phyloP scores from a whole-genome alignment of 2,113 vertebrate genomes.

The Serinus canaria region DNA sequence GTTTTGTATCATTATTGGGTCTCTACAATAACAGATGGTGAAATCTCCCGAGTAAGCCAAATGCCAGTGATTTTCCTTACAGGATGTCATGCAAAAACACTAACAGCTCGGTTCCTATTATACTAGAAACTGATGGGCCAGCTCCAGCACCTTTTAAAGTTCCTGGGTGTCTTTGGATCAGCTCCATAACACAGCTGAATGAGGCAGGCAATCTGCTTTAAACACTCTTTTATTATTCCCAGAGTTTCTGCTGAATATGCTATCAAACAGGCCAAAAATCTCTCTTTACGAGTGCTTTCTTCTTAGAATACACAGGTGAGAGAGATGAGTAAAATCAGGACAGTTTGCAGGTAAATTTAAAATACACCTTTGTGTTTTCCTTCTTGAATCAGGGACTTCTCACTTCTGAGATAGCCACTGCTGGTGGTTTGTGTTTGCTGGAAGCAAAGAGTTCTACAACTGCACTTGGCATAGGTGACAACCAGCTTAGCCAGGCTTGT shows the following conservation, averaged over 20 bases:
- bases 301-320: background rate
- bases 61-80: slow-evolving; percentile 21
- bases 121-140: background rate
- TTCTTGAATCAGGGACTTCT: background rate
- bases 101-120: background rate
- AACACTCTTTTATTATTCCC: background rate
- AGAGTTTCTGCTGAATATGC: background rate
- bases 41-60: slow-evolving; percentile 51
- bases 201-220: background rate
- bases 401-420: background rate
- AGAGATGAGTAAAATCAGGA: rapidly evolving
- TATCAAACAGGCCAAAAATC: background rate
- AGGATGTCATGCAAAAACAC: background rate
- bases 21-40: slow-evolving; percentile 41
- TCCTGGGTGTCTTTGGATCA: background rate
- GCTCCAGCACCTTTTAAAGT: background rate
- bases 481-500: background rate
- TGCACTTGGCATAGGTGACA: background rate
- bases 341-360: background rate
- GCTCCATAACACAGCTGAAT: background rate
- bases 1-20: background rate
- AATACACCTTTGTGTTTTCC: background rate
- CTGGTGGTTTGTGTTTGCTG: background rate
- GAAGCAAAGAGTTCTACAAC: background rate
- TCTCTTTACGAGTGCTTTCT: background rate